phyloP scores from a whole-genome alignment of 2,797 vertebrate genomes.

The Tokudaia tokunoshimensis region DNA sequence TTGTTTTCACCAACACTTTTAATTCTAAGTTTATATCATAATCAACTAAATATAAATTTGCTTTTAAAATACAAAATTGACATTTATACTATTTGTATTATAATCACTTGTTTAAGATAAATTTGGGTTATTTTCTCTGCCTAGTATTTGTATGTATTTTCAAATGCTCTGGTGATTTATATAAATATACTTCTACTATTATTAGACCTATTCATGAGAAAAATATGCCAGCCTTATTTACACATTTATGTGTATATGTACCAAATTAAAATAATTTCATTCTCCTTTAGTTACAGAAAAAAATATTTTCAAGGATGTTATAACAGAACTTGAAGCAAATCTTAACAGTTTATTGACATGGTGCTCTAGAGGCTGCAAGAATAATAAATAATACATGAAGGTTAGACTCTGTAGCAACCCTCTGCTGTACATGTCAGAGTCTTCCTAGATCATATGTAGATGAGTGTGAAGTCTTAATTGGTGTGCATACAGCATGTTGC shows the following conservation, averaged over 20 bases:
- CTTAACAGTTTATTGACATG: slow-evolving; percentile 70
- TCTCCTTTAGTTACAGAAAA: slow-evolving; percentile 32
- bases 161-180: slow-evolving; percentile 44
- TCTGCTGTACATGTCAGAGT: slow-evolving; percentile 34
- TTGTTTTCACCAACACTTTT: not conserved
- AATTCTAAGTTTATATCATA: not conserved
- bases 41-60: slow-evolving; percentile 12
- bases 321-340: slow-evolving; percentile 63
- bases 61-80: slow-evolving; percentile 39
- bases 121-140: not conserved
- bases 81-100: not conserved
- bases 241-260: not conserved
- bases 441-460: slow-evolving; percentile 43
- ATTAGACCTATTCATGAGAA: not conserved
- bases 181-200: slow-evolving; percentile 32
- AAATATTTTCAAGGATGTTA: slow-evolving; percentile 69
- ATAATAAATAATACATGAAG: slow-evolving; percentile 79
- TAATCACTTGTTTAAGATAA: not conserved
- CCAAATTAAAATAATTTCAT: slow-evolving; percentile 52
- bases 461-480: slow-evolving; percentile 5
- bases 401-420: slow-evolving; percentile 64
- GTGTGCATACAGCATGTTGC: not conserved
- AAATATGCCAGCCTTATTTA: not conserved
- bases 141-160: slow-evolving; percentile 53
- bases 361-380: slow-evolving; percentile 70